A percentile compares a stretch with the other conserved stretches of the same genome.
Evolutionary conservation across 2,113 vertebrate genomes (phyloP).

Genomic region (human): DNA sequence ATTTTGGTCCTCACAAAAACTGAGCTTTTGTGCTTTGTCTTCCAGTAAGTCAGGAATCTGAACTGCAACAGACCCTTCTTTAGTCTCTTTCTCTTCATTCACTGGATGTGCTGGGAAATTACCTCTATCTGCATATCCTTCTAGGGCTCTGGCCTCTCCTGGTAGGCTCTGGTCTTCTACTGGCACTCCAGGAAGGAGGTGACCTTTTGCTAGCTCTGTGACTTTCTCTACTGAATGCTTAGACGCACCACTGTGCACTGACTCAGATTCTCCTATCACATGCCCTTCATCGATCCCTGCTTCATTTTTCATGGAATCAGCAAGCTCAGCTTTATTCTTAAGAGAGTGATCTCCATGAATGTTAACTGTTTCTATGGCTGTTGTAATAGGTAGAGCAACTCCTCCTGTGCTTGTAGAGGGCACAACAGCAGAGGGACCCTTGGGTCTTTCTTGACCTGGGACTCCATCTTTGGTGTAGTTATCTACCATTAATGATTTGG

Average conservation of each 20-base stretch:
- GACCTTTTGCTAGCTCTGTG: neutral
- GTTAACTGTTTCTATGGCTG: neutral
- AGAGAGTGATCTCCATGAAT: neutral
- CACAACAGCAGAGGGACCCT: neutral
- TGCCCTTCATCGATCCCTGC: rapidly evolving
- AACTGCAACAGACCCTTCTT: neutral
- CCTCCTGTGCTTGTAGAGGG: neutral
- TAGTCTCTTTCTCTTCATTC: neutral
- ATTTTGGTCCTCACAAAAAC: neutral
- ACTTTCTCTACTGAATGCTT: neutral
- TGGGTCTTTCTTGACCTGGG: neutral
- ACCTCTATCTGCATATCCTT: rapidly evolving
- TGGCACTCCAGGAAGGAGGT: neutral
- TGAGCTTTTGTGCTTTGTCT: neutral
- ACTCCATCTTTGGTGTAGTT: neutral
- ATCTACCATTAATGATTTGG: neutral
- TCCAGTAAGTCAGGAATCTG: rapidly evolving
- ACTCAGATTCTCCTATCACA: neutral
- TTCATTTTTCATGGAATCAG: neutral
- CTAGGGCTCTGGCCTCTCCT: neutral
- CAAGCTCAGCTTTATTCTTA: neutral
- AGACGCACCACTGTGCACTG: rapidly evolving
- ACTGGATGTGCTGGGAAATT: neutral
- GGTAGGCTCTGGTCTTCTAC: neutral
- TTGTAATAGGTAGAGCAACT: neutral